phyloP scores from a whole-genome alignment of 2,113 vertebrate genomes.

The Ondatra zibethicus region DNA sequence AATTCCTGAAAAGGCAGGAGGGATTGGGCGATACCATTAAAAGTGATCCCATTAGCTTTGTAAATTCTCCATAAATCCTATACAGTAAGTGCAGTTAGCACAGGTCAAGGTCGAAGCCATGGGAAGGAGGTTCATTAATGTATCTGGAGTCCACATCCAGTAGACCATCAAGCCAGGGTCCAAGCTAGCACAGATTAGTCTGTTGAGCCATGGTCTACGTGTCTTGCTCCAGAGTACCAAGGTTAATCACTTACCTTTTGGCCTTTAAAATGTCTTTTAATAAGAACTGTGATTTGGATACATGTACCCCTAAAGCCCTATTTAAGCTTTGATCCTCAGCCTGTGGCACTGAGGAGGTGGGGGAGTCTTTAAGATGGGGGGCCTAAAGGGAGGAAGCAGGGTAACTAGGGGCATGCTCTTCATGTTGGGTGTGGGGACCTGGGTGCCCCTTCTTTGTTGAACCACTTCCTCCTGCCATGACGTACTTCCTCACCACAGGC shows the following conservation, averaged over 20 bases:
- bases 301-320: background rate
- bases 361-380: background rate
- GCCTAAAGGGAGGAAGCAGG: background rate
- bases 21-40: background rate
- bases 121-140: background rate
- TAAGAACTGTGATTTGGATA: background rate
- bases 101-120: background rate
- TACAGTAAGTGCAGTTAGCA: background rate
- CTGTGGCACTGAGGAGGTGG: background rate
- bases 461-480: too few species aligned
- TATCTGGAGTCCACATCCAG: background rate
- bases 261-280: background rate
- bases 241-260: background rate
- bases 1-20: background rate
- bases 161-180: background rate
- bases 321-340: background rate
- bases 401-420: background rate
- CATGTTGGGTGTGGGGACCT: background rate
- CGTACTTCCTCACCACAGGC: background rate
- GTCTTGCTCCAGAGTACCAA: background rate
- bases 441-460: background rate
- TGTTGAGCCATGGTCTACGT: background rate
- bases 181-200: background rate
- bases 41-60: background rate
- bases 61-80: background rate